Conservation (phyloP, 2,113 vertebrate genomes). For the Macrotis lagotis region DNA sequence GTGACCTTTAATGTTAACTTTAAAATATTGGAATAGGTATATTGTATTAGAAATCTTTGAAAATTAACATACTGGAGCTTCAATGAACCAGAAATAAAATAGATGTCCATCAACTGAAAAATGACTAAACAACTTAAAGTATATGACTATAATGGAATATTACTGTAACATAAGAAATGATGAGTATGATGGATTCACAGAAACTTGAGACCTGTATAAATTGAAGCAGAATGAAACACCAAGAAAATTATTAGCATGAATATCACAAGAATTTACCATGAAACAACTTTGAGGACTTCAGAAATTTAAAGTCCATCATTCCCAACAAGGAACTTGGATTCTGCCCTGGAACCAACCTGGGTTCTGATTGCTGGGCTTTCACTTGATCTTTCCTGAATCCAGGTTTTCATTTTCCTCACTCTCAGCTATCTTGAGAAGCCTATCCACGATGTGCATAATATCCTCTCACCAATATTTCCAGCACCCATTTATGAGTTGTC, state of each 20-base stretch:
- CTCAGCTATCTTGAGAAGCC: neutral
- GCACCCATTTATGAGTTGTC: neutral
- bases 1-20: neutral
- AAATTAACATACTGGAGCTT: constrained; percentile 83
- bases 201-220: neutral
- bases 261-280: neutral
- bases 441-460: constrained; percentile 74
- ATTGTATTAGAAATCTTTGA: constrained; percentile 63
- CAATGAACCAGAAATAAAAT: constrained; percentile 80
- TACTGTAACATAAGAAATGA: neutral
- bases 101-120: constrained; percentile 70
- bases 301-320: neutral
- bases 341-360: constrained; percentile 54
- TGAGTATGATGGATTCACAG: neutral
- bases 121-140: neutral
- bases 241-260: neutral
- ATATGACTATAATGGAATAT: neutral
- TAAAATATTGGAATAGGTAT: neutral
- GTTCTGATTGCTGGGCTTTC: constrained; percentile 76
- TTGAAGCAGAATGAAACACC: neutral
- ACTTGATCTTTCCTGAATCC: constrained; percentile 76
- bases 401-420: neutral
- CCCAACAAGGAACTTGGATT: too few relatives aligned
- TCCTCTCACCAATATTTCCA: constrained; percentile 22
- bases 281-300: neutral